Evolutionary conservation across 2,888 invertebrate species (phyloP), one percentile per base, ranked within the genome.

Genomic region (Seira ritae): DNA sequence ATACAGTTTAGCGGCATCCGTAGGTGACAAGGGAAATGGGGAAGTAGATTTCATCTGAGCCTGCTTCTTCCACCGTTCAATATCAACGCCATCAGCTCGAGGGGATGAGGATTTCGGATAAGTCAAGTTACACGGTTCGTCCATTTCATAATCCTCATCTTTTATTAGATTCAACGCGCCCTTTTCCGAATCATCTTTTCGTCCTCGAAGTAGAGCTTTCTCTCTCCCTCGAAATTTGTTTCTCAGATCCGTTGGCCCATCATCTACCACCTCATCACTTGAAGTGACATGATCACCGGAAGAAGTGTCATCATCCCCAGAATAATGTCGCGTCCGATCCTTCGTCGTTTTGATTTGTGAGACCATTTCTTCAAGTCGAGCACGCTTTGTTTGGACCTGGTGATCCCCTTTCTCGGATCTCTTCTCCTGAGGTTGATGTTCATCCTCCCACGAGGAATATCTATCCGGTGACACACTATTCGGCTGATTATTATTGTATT

Each of bases 301-400:
- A 4, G 87, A 88, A 10, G 86, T 86, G 72, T 89, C 89, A 84
- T 88, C 88, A 77, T 88, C 88, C 46, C 88, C 89, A 8, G 89
- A 89, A 50, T 87, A 86, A 62, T 88, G 37, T 20, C 89, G 66
- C 31, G 83, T 80, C 24, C 84, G 55, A 55, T 87, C 87, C 72
- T 87, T 87, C 1, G 86, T 85, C 17, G 86, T 84, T 72, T 88
- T 88, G 20, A 89, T 88, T 37, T 89, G 86, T 15, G 87, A 87
- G 12, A 89, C 88, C 88, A 89, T 88, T 80, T 88, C 89, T 66
- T 89, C 89, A 10, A 89, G 87, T 6, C 89, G 74, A 2, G 88
- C 89, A 22, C 89, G 31, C 74, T 89, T 89, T 1, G 84, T 87
- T 68, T 86, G 86, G 46, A 88, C 88, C 73, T 87, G 84, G 55